Conservation (phyloP, 37 sponge, comb jelly and placozoan species). For the Eunapius fragilis region DNA sequence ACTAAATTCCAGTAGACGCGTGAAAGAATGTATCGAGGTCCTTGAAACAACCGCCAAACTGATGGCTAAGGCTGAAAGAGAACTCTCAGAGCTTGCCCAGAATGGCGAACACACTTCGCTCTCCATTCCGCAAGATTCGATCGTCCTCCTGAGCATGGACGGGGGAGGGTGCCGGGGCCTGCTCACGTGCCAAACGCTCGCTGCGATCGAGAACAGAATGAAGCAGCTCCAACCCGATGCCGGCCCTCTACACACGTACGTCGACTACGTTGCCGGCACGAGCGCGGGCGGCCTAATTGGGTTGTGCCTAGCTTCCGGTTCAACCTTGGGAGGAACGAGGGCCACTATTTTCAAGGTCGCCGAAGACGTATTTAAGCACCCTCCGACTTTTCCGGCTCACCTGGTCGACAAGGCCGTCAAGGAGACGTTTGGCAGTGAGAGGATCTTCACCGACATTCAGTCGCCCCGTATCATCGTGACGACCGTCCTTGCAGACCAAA, state of each 20-base stretch:
- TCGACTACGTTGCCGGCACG: constrained; percentile 73
- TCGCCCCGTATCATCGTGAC: constrained; percentile 54
- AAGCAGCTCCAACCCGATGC: constrained; percentile 30
- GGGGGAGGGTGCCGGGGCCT: constrained; percentile 70
- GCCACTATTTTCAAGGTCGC: constrained; percentile 14
- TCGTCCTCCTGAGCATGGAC: constrained; percentile 58
- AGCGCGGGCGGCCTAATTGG: constrained; percentile 65
- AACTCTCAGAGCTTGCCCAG: not conserved
- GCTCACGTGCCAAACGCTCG: constrained; percentile 16
- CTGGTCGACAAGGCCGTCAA: not conserved
- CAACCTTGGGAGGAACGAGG: not conserved
- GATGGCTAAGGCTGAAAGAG: not conserved
- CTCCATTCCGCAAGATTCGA: not conserved
- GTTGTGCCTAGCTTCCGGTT: not conserved
- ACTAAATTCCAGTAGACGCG: not conserved
- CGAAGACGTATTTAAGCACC: constrained; percentile 19
- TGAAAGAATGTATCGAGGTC: constrained; percentile 1
- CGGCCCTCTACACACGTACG: constrained; percentile 27
- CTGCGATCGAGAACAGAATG: constrained; percentile 31
- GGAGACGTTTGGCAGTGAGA: not conserved
- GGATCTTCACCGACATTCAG: constrained; percentile 24
- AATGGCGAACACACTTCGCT: not conserved
- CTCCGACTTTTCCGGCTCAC: not conserved
- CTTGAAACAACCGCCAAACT: not conserved
- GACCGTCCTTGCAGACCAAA: constrained; percentile 51